A percentile compares a stretch with the other conserved stretches of the same genome.
phyloP scores from a whole-genome alignment of 2,797 vertebrate genomes.

The Luscinia luscinia region DNA sequence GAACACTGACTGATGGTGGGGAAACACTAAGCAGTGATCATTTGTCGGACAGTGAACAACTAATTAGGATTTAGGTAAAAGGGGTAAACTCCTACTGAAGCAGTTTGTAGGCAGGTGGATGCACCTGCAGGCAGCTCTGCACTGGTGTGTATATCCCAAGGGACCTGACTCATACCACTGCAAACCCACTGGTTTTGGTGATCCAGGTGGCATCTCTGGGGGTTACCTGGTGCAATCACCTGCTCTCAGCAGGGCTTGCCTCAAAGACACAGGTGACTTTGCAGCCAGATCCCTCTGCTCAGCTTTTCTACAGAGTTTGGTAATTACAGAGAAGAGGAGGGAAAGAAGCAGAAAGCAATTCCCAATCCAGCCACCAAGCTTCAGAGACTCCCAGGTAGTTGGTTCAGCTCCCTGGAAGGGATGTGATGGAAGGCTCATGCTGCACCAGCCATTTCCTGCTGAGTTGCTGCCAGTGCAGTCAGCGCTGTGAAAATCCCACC shows the following conservation, averaged over 20 bases:
- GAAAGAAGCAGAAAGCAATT: not conserved
- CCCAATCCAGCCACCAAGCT: not conserved
- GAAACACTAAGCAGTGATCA: not conserved
- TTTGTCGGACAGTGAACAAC: not conserved
- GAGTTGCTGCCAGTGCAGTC: not conserved
- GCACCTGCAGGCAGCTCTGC: not conserved
- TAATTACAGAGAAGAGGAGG: not conserved
- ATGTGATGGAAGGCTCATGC: not conserved
- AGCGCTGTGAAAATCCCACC: not conserved
- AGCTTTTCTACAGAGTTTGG: not conserved
- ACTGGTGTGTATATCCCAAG: rapidly evolving
- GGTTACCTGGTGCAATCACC: not conserved
- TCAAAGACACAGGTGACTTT: not conserved
- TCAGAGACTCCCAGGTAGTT: not conserved
- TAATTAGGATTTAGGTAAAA: not conserved
- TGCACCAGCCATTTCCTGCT: not conserved
- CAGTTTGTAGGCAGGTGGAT: not conserved
- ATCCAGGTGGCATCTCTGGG: not conserved
- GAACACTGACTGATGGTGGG: not conserved
- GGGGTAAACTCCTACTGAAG: not conserved
- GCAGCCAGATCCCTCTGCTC: not conserved
- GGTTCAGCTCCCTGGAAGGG: not conserved
- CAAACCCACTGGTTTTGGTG: not conserved
- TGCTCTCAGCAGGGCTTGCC: not conserved
- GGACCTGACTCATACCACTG: not conserved